Base-by-base conservation (phyloP, 2,888 invertebrate species). In the Diachrysia chrysitis region DNA sequence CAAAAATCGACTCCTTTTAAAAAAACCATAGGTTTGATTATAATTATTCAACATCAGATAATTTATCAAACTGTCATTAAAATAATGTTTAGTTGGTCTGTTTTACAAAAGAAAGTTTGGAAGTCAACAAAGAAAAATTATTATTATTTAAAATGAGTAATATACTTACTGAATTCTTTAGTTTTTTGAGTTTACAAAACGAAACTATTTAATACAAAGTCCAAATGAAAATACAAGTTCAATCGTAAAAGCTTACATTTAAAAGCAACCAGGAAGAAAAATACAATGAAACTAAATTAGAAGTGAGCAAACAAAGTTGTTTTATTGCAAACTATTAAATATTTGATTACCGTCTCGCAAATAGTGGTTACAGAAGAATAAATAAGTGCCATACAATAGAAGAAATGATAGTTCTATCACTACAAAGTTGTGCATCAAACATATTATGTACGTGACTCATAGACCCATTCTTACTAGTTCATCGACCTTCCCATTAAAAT, bases 311-410 rank as follows among this genome's bases (percentile, higher is more conserved):
- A 67, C 54, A 21, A 32, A 55, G 35, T n/a, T 54, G 14, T 73
- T 73, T 75, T 78, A 75, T 62, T 58, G 58, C 58, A 9, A 35
- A 42, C 19, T 53, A 64, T 78, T 51, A 68, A 66, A 0, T 48
- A 0, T 54, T 74, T 73, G 53, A 73, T 73, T 67, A 64, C 37
- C 48, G 37, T 54, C 46, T 35, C 51, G 46, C 35, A 72, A 56
- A 78, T 14, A 62, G 16, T 25, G 25, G 25, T 54, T 37, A 10
- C 10, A 67, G 63, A 60, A 56, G 37, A 25, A 64, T 3, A 73
- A 73, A 68, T 73, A 68, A 59, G n/a, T 68, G 55, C 68, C 61
- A 32, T 56, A 10, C 19, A 48, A 53, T 71, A 21, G 56, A 37
- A 58, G 48, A 10, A 53, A 51, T n/a, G 56, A 42, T 58, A 48